Evolutionary conservation across 1,140 invertebrate genomes (phyloP), one percentile per base, ranked within the genome.

Genomic region (Bradysia coprophila): DNA sequence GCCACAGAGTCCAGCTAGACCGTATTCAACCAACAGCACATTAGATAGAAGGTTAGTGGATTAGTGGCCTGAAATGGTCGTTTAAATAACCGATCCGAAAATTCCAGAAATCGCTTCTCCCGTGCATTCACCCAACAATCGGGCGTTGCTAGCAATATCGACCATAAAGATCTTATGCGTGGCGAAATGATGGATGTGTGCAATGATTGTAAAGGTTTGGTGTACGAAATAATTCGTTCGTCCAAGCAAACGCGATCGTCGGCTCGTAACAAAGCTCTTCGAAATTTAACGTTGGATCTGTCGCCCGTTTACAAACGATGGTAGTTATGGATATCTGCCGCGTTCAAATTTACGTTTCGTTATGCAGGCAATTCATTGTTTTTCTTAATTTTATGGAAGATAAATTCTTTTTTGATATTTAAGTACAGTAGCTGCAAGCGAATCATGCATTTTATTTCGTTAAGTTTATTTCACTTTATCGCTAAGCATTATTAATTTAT

Each of bases 151-250:
- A 41, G 56, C 36, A 48, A 51, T 38, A 46, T 51, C 31, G 56
- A 61, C 21, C 55, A 56, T 33, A 66, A 67, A 42, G 74, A 83
- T 53, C 69, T 74, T 40, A 57, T 81, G 43, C 73, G 78, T 47
- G 84, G 84, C 37, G 73, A 85, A 28, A 72, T 83, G 50, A 86
- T 90, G 73, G 75, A 80, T 23, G 87, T 94, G 16, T 96, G 90
- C 59, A 78, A 87, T 54, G 90, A 94, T 65, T 96, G 91, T 64
- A 89, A 90, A 56, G 78, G 82, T 8, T 86, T 95, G 81, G 82
- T 94, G 23, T 71, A 88, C 46, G 85, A 93, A 63, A 91, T 93
- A 53, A 91, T 93, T 51, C 82, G 83, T 61, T 82, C 80, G 13
- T 83, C 81, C 8, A 72, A 81, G 51, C 78, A 76, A 31, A 80